Percentiles rank a stretch among this genome's conserved stretches.
phyloP scores from a whole-genome alignment of 1,140 invertebrate genomes.

The Lordiphosa mommai region DNA sequence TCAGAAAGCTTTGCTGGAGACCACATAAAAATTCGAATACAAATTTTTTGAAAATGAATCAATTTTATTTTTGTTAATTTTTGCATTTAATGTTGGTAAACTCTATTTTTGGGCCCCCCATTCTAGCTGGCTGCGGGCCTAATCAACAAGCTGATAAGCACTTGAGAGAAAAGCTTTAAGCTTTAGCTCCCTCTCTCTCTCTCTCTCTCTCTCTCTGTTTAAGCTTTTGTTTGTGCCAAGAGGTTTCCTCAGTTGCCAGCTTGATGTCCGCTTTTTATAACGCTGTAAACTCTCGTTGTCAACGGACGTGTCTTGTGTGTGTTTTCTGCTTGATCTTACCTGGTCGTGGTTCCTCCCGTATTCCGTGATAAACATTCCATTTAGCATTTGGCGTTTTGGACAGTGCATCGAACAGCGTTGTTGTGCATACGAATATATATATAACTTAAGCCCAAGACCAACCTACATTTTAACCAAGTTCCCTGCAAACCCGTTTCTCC shows the following conservation, averaged over 20 bases:
- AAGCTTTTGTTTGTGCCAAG: neutral
- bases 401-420: constrained; percentile 33
- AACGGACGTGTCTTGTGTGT: constrained; percentile 41
- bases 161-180: neutral
- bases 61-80: no score
- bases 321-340: neutral
- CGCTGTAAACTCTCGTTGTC: constrained; percentile 39
- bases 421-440: constrained; percentile 12
- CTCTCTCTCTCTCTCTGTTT: neutral
- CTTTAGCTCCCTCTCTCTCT: neutral
- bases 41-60: no score
- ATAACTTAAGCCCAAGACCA: constrained; percentile 14
- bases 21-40: no score
- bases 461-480: constrained; percentile 52
- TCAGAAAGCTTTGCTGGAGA: no score
- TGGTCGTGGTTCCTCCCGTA: constrained; percentile 18
- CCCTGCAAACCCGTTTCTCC: constrained; percentile 70
- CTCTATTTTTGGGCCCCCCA: no score
- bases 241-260: constrained; percentile 28
- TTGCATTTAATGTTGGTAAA: no score
- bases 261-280: constrained; percentile 21
- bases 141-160: no score
- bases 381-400: constrained; percentile 17
- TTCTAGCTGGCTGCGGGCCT: no score
- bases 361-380: constrained; percentile 52